Percentiles rank a stretch among this genome's conserved stretches.
These are phyloP conservation scores for Eupithecia centaureata DNA, from an alignment of 2,888 invertebrate species.

Conservation along the genomic window DNA sequence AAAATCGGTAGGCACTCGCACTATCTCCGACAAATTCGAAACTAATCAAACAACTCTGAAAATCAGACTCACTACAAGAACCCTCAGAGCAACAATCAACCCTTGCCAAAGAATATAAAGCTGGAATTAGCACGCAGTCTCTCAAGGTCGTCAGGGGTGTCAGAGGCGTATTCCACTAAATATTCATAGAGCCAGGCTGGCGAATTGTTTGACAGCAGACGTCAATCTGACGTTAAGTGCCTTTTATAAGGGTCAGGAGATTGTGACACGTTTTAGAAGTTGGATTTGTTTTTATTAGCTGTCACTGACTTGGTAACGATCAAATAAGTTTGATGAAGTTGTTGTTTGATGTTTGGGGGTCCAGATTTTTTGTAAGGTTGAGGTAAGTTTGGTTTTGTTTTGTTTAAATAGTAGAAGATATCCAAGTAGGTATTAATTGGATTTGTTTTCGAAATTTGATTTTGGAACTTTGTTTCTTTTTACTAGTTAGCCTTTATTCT, in stretches of 20 bases:
- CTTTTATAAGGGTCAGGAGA: conserved; percentile 29
- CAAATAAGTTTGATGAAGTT: conserved; percentile 9
- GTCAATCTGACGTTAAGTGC: conserved; percentile 23
- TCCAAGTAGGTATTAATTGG: background rate
- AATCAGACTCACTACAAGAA: conserved; percentile 8
- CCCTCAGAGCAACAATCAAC: background rate
- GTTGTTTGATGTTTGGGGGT: conserved; percentile 2
- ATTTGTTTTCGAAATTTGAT: background rate
- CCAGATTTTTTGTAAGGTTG: background rate
- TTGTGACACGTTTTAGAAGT: conserved; percentile 23
- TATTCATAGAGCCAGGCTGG: conserved; percentile 44
- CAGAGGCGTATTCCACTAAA: conserved; percentile 31
- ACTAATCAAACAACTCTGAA: conserved; percentile 23
- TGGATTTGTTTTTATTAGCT: conserved; percentile 21
- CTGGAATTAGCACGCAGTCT: background rate
- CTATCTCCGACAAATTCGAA: conserved; percentile 10
- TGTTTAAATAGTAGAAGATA: too few species aligned
- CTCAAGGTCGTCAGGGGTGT: conserved; percentile 23
- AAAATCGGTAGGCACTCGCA: background rate
- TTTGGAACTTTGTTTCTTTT: conserved; percentile 9
- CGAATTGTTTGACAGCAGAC: conserved; percentile 33
- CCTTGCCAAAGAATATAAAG: conserved; percentile 4
- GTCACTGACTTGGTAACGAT: background rate
- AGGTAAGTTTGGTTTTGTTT: background rate
- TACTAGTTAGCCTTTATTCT: background rate